Evolutionary conservation across 2,113 vertebrate genomes (phyloP).

Genomic region (Nematolebias whitei): DNA sequence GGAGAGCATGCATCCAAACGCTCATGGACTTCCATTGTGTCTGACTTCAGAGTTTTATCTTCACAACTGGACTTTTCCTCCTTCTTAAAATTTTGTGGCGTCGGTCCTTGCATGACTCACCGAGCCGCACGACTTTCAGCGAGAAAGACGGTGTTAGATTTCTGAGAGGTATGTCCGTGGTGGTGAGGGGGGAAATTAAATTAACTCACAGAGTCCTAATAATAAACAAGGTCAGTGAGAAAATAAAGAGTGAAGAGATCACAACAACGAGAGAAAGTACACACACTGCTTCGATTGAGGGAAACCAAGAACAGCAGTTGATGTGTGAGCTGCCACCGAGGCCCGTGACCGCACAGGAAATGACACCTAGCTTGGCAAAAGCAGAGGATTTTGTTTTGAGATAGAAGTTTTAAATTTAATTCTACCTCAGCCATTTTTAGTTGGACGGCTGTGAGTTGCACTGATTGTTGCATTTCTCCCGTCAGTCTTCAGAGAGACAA

Average conservation of each 20-base stretch:
- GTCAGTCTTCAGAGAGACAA: constrained; percentile 23
- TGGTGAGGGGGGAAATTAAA: constrained; percentile 62
- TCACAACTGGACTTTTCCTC: too few species aligned
- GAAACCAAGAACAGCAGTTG: constrained; percentile 55
- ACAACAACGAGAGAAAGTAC: constrained; percentile 55
- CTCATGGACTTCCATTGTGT: too few species aligned
- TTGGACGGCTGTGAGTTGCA: too few species aligned
- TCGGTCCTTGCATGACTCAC: background rate
- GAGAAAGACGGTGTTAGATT: constrained; percentile 46
- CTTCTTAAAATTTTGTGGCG: too few species aligned
- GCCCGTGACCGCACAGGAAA: constrained; percentile 62
- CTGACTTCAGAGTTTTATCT: too few species aligned
- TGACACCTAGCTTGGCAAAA: constrained; percentile 45
- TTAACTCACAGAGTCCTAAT: constrained; percentile 51
- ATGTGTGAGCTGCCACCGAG: constrained; percentile 46
- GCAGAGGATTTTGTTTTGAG: constrained; percentile 16
- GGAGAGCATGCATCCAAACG: too few species aligned
- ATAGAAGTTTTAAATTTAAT: too few species aligned
- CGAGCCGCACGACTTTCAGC: constrained; percentile 21
- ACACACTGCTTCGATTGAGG: constrained; percentile 37
- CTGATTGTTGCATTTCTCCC: constrained; percentile 5
- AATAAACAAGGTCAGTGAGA: constrained; percentile 59
- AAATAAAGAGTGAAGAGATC: constrained; percentile 60
- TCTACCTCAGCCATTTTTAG: too few species aligned
- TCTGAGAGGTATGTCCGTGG: constrained; percentile 44